These are phyloP conservation scores for Pipistrellus pipistrellus DNA, from an alignment of 2,797 vertebrate species.

Conservation along the genomic window DNA sequence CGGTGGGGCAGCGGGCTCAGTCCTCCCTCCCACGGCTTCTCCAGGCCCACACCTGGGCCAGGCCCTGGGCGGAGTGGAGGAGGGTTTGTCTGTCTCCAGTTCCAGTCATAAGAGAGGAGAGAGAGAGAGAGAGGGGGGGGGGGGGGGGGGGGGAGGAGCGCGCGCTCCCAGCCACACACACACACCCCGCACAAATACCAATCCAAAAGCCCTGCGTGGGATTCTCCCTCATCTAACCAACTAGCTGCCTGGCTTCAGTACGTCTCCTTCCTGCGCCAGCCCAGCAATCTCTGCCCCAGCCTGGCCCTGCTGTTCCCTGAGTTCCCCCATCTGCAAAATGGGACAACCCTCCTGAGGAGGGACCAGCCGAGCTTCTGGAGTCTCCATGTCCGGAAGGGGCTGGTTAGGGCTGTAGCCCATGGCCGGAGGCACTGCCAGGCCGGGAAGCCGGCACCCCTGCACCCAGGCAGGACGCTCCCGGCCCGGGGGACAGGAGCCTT, in stretches of 20 bases:
- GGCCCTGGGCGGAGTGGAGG: accelerated
- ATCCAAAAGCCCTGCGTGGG: accelerated
- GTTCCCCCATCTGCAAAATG: background rate
- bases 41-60: background rate
- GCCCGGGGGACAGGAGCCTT: accelerated
- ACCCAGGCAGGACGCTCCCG: accelerated
- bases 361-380: accelerated
- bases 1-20: background rate
- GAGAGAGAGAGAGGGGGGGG: no score
- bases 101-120: background rate
- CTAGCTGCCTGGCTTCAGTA: accelerated
- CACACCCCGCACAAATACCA: accelerated
- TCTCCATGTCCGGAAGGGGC: accelerated
- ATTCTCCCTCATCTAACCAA: accelerated
- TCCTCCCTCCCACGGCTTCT: accelerated
- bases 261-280: background rate
- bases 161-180: no score
- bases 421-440: background rate
- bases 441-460: background rate
- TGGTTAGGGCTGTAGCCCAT: accelerated
- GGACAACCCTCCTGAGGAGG: accelerated
- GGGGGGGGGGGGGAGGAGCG: no score
- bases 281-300: background rate
- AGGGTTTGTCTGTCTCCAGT: background rate
- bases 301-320: accelerated